Base-by-base conservation (phyloP, 2,888 invertebrate species). In the Eurois occulta region DNA sequence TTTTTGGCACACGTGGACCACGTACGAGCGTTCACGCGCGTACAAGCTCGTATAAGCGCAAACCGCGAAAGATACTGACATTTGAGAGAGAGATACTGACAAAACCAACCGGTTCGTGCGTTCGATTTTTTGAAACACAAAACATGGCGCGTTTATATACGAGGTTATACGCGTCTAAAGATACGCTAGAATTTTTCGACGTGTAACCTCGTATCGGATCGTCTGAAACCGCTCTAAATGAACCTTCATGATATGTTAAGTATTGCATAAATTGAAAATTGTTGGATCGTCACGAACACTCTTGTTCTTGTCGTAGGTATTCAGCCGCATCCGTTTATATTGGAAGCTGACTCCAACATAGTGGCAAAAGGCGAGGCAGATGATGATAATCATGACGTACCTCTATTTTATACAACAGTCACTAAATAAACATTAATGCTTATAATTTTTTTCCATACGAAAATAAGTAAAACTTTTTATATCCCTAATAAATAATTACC, bases 401-500 rank as follows among this genome's bases (percentile, higher is more conserved):
- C 24, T 52, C 11, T n/a, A 5, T 55, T 55, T n/a, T 52, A 11
- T n/a, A 0, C 11, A 11, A 11, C 65, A 32, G 16, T 18, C 10
- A 11, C 16, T 24, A 21, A 3, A 16, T 7, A 43, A 28, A 21
- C 28, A 24, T 67, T 2, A 43, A 46, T n/a, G 10, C 13, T 35
- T 35, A n/a, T 21, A 16, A n/a, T 4, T 5, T 68, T 68, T 38
- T 38, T 28, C 10, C 16, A 16, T 16, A 24, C 24, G 3, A 38
- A 38, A 16, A 6, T 46, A 68, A 28, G 3, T n/a, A 43, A 35
- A 35, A 38, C 3, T 46, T 67, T 46, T 38, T 64, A 18, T 24
- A 43, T 46, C n/a, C 7, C 43, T 35, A 52, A 16, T 69, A 24
- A 64, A 35, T 76, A 55, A n/a, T 16, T n/a, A 75, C 41, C 16